These are phyloP conservation scores for Crenichthys baileyi DNA, from an alignment of 2,797 vertebrate genomes.

Conservation along the genomic window DNA sequence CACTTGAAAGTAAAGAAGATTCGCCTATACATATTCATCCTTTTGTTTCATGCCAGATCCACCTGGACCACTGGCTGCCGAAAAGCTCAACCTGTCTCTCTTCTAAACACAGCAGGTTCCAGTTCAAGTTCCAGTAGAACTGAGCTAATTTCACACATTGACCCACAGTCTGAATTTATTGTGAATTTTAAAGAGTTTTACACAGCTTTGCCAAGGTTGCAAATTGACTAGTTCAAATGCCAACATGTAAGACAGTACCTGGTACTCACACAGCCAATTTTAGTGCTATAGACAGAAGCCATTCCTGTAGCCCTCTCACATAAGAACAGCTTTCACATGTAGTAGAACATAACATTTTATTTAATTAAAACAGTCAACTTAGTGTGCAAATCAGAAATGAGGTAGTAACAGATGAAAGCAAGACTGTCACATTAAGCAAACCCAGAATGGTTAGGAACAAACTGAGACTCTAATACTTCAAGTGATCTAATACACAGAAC, in stretches of 20 bases:
- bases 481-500: slow-evolving; percentile 10
- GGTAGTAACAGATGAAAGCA: not conserved
- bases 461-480: slow-evolving; percentile 11
- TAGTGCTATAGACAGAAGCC: not conserved
- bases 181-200: not conserved
- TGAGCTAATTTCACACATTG: not conserved
- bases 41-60: not conserved
- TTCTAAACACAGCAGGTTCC: not conserved
- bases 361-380: not conserved
- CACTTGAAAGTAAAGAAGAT: not conserved
- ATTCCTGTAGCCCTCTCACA: not conserved
- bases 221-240: not conserved
- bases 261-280: not conserved
- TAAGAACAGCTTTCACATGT: not conserved
- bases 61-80: not conserved
- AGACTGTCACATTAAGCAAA: slow-evolving; percentile 16
- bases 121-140: not conserved
- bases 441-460: slow-evolving; percentile 20
- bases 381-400: not conserved
- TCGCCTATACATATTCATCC: not conserved
- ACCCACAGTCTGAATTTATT: not conserved
- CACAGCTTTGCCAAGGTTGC: not conserved
- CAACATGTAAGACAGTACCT: not conserved
- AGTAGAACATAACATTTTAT: slow-evolving; percentile 14
- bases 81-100: not conserved